phyloP scores from a whole-genome alignment of 1,140 invertebrate species.

The Ganaspis sp. region DNA sequence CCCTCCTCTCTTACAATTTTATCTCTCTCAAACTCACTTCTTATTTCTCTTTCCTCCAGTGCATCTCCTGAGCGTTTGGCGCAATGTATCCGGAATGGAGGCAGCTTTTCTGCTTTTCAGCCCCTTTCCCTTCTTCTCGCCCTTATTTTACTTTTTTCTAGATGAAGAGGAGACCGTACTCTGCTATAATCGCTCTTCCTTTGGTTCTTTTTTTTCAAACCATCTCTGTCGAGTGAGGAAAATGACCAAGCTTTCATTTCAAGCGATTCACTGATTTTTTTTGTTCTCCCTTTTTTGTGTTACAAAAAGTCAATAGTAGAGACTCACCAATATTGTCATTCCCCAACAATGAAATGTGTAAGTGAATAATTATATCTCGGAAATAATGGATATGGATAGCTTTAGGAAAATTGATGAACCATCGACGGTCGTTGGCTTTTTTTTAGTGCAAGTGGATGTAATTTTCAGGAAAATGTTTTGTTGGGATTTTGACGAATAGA shows the following conservation, averaged over 20 bases:
- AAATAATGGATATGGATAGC: not conserved
- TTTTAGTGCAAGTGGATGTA: too few species aligned
- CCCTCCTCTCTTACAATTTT: not conserved
- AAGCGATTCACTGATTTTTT: constrained; percentile 13
- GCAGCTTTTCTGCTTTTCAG: not conserved
- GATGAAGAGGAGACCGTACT: constrained; percentile 17
- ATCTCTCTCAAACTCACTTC: constrained; percentile 8
- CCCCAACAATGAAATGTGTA: not conserved
- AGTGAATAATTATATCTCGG: not conserved
- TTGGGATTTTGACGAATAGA: too few species aligned
- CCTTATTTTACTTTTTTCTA: constrained; percentile 17
- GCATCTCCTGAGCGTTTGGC: constrained; percentile 20
- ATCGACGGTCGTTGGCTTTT: too few species aligned
- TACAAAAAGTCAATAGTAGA: not conserved
- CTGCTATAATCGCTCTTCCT: constrained; percentile 25
- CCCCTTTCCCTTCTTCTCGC: not conserved
- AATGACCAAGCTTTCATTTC: constrained; percentile 19
- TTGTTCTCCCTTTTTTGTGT: not conserved
- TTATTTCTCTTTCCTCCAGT: constrained; percentile 23
- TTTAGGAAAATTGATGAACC: not conserved
- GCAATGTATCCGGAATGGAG: constrained; percentile 18
- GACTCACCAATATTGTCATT: constrained; percentile 5
- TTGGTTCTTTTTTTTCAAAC: constrained; percentile 13
- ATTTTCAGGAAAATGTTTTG: too few species aligned
- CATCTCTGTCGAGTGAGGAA: constrained; percentile 24